Percentiles rank a stretch among this genome's conserved stretches.
These are phyloP conservation scores for Nymphalis polychloros DNA, from an alignment of 2,888 invertebrate genomes.

Conservation along the genomic window DNA sequence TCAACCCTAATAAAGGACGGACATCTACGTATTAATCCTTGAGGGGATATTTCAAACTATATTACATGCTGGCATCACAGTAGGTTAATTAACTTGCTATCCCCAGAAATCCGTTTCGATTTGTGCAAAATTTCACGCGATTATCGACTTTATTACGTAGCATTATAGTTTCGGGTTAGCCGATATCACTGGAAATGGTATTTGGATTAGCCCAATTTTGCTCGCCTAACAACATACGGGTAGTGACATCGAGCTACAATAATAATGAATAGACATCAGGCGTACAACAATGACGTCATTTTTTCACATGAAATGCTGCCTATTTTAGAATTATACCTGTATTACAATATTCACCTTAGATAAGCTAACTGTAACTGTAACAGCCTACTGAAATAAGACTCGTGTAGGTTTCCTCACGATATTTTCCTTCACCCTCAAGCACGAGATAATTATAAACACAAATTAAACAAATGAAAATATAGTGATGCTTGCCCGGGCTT, in stretches of 20 bases:
- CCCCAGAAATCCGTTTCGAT: constrained; percentile 44
- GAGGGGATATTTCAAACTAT: constrained; percentile 44
- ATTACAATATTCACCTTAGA: too few species aligned
- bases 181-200: constrained; percentile 11
- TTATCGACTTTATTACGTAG: constrained; percentile 25
- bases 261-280: constrained; percentile 21
- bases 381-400: too few species aligned
- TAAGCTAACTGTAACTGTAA: too few species aligned
- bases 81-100: constrained; percentile 52
- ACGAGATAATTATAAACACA: too few species aligned
- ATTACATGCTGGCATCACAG: constrained; percentile 44
- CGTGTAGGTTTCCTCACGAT: too few species aligned
- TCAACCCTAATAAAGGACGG: constrained; percentile 37
- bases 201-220: constrained; percentile 45
- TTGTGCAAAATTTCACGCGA: constrained; percentile 29
- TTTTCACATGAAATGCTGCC: background rate
- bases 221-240: constrained; percentile 35
- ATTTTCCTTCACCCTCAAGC: too few species aligned
- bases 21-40: constrained; percentile 42
- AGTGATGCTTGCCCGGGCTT: too few species aligned
- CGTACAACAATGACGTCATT: constrained; percentile 6
- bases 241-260: constrained; percentile 30
- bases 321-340: too few species aligned
- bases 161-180: constrained; percentile 30
- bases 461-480: too few species aligned